Evolutionary conservation across 2,888 invertebrate species (phyloP).

Genomic region (Chloroclystis v-ata): DNA sequence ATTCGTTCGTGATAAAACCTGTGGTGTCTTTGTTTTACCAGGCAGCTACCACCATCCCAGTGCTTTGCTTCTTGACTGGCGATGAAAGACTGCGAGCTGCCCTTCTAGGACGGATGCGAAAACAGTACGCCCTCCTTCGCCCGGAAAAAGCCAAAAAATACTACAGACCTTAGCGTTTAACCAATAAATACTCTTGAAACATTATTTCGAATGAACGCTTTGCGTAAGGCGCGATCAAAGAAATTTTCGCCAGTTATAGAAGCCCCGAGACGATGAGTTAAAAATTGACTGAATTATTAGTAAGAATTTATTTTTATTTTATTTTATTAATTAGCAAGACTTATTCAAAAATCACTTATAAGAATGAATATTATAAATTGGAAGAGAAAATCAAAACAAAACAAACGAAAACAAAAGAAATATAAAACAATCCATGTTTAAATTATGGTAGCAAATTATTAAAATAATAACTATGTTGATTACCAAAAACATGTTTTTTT

Average conservation of each 20-base stretch:
- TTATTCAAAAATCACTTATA: too few relatives aligned
- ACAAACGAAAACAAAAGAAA: too few relatives aligned
- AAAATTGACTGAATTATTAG: conserved; percentile 9
- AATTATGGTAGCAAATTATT: not conserved
- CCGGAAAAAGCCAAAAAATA: conserved; percentile 56
- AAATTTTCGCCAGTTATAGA: conserved; percentile 9
- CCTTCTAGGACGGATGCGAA: conserved; percentile 69
- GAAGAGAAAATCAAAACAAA: too few relatives aligned
- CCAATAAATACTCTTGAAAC: conserved; percentile 9
- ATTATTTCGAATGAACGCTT: conserved; percentile 11
- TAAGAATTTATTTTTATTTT: too few relatives aligned
- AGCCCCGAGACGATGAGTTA: conserved; percentile 15
- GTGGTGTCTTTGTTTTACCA: conserved; percentile 34
- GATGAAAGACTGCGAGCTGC: conserved; percentile 71
- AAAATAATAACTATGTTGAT: too few relatives aligned
- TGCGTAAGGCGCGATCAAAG: conserved; percentile 2
- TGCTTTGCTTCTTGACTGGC: conserved; percentile 64
- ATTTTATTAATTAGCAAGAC: too few relatives aligned
- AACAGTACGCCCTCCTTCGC: conserved; percentile 64
- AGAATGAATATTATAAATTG: too few relatives aligned
- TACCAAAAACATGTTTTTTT: too few relatives aligned
- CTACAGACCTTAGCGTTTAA: conserved; percentile 21
- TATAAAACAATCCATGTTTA: conserved; percentile 4
- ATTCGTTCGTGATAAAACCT: too few relatives aligned
- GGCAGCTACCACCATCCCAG: conserved; percentile 73